Conservation (phyloP, 1,140 invertebrate species). For the Achroia grisella region DNA sequence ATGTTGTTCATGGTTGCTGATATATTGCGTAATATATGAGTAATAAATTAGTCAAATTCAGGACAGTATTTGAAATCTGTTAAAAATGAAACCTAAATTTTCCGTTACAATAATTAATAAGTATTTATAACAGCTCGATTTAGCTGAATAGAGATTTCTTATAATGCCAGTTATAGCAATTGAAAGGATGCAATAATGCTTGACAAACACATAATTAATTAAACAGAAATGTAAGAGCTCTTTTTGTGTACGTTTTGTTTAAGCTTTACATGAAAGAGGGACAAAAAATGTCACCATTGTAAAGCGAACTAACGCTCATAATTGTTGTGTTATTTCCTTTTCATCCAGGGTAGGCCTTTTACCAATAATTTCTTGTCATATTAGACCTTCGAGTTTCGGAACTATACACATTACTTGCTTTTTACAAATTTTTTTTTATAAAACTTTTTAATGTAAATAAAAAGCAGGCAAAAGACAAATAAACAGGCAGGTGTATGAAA, state of each 20-base stretch:
- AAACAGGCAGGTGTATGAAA: too few species aligned
- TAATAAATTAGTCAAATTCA: too few species aligned
- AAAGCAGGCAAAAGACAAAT: too few species aligned
- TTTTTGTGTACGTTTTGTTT: conserved; percentile 24
- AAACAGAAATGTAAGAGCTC: conserved; percentile 14
- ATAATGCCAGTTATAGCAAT: too few species aligned
- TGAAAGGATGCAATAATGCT: conserved; percentile 4
- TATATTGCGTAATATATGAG: too few species aligned
- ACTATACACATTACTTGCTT: conserved; percentile 21
- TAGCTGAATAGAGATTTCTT: not conserved
- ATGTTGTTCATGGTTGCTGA: too few species aligned
- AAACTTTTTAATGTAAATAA: too few species aligned
- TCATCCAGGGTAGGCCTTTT: conserved; percentile 34
- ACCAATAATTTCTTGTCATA: conserved; percentile 46
- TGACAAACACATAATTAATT: conserved; percentile 30
- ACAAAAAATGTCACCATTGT: conserved; percentile 53
- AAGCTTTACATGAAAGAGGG: conserved; percentile 23
- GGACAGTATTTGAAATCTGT: too few species aligned
- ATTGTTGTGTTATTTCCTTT: conserved; percentile 58
- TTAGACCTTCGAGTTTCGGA: conserved; percentile 21
- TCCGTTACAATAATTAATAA: too few species aligned
- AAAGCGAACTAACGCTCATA: conserved; percentile 35
- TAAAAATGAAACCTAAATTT: too few species aligned
- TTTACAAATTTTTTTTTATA: not conserved
- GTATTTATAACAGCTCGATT: not conserved